Base-by-base conservation (phyloP, 2,113 vertebrate genomes). In the Macquaria ambigua region DNA sequence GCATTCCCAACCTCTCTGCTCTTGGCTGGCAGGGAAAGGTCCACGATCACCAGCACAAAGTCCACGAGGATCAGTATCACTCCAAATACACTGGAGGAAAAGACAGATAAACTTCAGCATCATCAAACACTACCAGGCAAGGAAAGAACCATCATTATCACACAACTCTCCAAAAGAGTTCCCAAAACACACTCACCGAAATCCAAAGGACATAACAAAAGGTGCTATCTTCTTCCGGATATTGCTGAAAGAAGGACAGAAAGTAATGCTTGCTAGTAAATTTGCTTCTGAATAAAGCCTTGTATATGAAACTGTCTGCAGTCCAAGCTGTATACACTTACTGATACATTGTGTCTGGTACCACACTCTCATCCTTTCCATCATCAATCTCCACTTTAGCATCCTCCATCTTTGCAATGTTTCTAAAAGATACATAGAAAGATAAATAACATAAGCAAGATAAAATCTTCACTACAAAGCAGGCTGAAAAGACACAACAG, bases 51-150 rank as follows among this genome's bases (percentile, higher is more conserved):
- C 5, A 98, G 80, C 77, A 93, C 39, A 25, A 99, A 89, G 87
- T 99, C 97, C 92, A 98, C 92, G 23, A 99, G 61, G 79, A 98
- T 96, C 82, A 99, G 96, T 4, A 96, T 77, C 86, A 99, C 81
- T 76, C 97, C 97, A 94, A 99, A 97, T 46, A 98, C 72, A 83
- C 98, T 99, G 87, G 4, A 94, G 88, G 8, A 77, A 2, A 69
- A 80, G 2, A 84, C n/a, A 43, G 1, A 39, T 14, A 68, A 39
- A 4, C 14, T 23, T 52, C 3, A 50, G 12, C 7, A 74, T 28
- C 8, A 64, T 5, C 15, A 48, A 8, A 25, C 34, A 77, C 18
- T 5, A 43, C 9, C 28, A 11, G 10, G 20, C 8, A 20, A 34
- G 3, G 21, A 50, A 25, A 6, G 3, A 74, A 28, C 0, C 5